Evolutionary conservation across 1,140 invertebrate species (phyloP), one percentile per base, ranked within the genome.

Genomic region (Papilio xuthus): DNA sequence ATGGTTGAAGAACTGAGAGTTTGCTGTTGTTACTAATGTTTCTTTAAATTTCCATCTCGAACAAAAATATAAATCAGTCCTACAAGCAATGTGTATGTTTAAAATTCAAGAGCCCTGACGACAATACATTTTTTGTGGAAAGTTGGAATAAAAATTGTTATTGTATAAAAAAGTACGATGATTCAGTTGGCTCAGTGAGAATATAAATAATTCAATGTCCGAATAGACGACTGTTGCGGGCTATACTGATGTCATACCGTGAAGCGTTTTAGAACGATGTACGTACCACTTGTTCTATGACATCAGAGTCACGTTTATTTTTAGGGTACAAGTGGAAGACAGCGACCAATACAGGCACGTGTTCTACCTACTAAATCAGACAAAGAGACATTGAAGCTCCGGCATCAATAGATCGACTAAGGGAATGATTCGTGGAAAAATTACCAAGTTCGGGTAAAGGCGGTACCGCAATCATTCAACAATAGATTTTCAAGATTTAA

Each of bases 221-320:
- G 81, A 89, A 83, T 85, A 87, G 85, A 89, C 86, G 86, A 88
- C 85, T 84, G 85, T 80, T 81, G 83, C 83, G 79, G 83, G 80
- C 84, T 80, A 82, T 83, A 88, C 89, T 92, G 91, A 92, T 92
- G 91, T 92, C 91, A 92, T 91, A 88, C 81, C 84, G 84, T 79
- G 82, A 84, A 85, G 87, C 88, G 86, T 90, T 85, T 89, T 71
- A 85, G 80, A 83, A 79, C 41, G 71, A 72, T 47, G 82, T 89
- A 90, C 88, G 89, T 90, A 89, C 86, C 87, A 87, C 87, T 86
- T 86, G 83, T 84, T 89, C 90, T 85, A 91, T 92, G 89, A 92
- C 90, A 91, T 92, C 90, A 92, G 89, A 91, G 83, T 80, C 81
- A 78, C 85, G 85, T 87, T 89, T 92, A 92, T 92, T 89, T 90